Evolutionary conservation across 2,113 vertebrate species (phyloP).

Genomic region (Heterotilapia buettikoferi): DNA sequence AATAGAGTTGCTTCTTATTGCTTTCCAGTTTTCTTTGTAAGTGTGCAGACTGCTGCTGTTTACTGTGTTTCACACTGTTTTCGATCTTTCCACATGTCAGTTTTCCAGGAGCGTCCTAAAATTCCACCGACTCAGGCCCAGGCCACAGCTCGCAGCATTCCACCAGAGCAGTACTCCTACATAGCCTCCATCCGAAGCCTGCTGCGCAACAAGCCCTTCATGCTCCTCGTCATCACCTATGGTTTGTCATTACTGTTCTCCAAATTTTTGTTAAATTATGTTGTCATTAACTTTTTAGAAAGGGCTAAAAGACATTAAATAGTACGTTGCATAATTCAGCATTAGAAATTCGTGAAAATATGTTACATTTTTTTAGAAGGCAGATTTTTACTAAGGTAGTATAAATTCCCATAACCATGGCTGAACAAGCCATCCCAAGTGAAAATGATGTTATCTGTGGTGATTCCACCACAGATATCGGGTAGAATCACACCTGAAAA

Average conservation of each 20-base stretch:
- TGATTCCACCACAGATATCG: not conserved
- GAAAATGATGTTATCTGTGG: not conserved
- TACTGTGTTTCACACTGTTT: not conserved
- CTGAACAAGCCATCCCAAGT: not conserved
- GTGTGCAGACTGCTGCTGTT: not conserved
- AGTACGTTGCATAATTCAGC: not conserved
- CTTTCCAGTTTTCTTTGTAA: not conserved
- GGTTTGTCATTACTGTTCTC: constrained; percentile 64
- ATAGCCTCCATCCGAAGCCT: constrained; percentile 77
- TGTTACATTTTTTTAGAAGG: not conserved
- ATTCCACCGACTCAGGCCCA: constrained; percentile 87
- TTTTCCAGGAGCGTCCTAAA: constrained; percentile 86
- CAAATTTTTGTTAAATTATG: not conserved
- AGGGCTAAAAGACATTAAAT: not conserved
- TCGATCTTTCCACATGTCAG: constrained; percentile 48
- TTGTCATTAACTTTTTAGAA: not conserved
- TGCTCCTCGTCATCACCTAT: constrained; percentile 85
- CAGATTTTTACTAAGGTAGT: not conserved
- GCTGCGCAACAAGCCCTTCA: constrained; percentile 82
- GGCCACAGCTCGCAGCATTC: constrained; percentile 73
- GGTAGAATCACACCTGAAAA: not conserved
- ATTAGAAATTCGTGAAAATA: not conserved
- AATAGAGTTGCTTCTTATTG: not conserved
- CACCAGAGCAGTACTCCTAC: constrained; percentile 77
- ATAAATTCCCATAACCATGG: accelerated